A percentile compares a stretch with the other conserved stretches of the same genome.
phyloP scores from a whole-genome alignment of 2,797 vertebrate genomes.

The Syncerus caffer region DNA sequence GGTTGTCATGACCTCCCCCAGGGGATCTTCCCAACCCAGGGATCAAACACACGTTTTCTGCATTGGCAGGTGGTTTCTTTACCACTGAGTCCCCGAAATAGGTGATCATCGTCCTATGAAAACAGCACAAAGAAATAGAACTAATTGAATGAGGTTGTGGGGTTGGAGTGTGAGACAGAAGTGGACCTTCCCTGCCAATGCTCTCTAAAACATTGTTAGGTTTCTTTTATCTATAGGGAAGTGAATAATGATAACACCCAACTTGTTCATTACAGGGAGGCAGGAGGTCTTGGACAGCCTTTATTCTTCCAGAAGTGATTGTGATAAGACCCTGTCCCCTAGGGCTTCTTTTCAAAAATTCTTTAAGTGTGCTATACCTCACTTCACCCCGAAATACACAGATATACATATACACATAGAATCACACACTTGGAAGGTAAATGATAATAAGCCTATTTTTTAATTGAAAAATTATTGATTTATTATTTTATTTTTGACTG shows the following conservation, averaged over 20 bases:
- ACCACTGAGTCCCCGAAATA: background rate
- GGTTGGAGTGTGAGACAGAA: background rate
- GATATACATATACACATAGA: background rate
- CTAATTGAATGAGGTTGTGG: background rate
- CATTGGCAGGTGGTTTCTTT: background rate
- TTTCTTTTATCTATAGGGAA: background rate
- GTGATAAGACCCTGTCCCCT: background rate
- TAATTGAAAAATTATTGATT: background rate
- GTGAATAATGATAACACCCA: background rate
- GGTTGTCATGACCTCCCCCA: background rate
- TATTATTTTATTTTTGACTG: background rate
- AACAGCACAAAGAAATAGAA: background rate
- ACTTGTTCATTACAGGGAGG: background rate
- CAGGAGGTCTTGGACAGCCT: background rate
- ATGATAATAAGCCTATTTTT: background rate
- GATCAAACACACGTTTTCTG: background rate
- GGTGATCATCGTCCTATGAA: background rate
- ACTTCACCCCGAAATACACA: background rate
- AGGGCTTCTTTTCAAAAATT: background rate
- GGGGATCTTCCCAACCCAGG: background rate
- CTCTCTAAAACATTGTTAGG: background rate
- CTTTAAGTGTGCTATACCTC: background rate
- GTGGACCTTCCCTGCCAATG: background rate
- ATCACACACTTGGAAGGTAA: background rate
- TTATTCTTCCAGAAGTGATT: background rate